Base-by-base conservation (phyloP, 2,113 vertebrate genomes). In the Eupsittula cactorum region DNA sequence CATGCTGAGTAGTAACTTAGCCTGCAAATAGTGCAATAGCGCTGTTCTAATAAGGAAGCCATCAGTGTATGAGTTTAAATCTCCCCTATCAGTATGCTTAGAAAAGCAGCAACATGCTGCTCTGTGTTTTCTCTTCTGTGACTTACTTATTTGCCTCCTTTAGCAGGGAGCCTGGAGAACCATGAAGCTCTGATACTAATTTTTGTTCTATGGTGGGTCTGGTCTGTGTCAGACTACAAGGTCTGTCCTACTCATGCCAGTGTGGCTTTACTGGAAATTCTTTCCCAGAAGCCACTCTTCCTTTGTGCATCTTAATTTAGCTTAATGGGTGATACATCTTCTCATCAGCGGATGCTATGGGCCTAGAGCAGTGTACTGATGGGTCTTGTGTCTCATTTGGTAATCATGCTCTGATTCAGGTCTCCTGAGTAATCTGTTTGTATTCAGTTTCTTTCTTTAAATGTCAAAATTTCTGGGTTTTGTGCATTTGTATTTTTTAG, bases 171-270 rank as follows among this genome's bases (percentile, higher is more conserved):
- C 33, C 50, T 55, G 27, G 21, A 13, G 73, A 83, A 21, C 4
- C 24, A 5, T 7, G 24, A 75, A 84, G 65, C n/a, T 89, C 65
- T 89, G 86, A 91, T 28, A 64, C 5, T 52, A 29, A 64, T 84
- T 92, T 91, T 79, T 82, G 33, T 87, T 55, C 74, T 91, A 89
- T 75, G 57, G 65, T 86, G 52, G 55, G 73, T 88, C 74, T 96
- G 76, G n/a, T 80, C 39, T 86, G n/a, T 88, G 50, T 90, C 80
- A 71, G 23, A 55, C 53, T 94, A 67, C 13, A 4, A 78, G 77
- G 31, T 81, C 68, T 94, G 65, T 65, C 42, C 85, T 92, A 59
- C 68, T 93, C 55, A 46, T 53, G 42, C 64, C 33, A 6, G 60
- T 16, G 70, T 33, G 46, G 50, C 85, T 92, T 90, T 44, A 69